phyloP scores from a whole-genome alignment of 2,888 invertebrate genomes.

The Hirudinaria manillensis region DNA sequence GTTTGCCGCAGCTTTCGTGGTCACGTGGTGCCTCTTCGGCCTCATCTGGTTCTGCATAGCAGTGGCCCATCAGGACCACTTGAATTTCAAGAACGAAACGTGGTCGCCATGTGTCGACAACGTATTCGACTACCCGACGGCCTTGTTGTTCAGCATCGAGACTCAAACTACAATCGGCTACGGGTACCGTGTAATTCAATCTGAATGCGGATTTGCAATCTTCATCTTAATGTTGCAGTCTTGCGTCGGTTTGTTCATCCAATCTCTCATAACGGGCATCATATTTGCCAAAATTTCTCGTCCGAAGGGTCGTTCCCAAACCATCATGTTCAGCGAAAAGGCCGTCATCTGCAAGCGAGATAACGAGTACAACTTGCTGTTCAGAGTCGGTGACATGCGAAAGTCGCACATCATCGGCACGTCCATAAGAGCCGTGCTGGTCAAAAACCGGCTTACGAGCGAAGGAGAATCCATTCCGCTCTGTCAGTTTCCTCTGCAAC shows the following conservation, averaged over 20 bases:
- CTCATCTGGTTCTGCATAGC: conserved; percentile 53
- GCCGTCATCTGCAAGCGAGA: conserved; percentile 71
- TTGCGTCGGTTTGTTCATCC: conserved; percentile 73
- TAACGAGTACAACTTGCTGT: conserved; percentile 51
- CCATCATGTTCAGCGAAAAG: conserved; percentile 81
- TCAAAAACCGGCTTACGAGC: conserved; percentile 56
- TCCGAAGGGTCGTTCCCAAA: conserved; percentile 88
- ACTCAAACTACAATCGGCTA: conserved; percentile 94
- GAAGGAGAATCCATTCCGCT: conserved; percentile 90
- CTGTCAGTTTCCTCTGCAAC: conserved; percentile 66
- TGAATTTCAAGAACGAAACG: conserved; percentile 47
- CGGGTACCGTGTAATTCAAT: conserved; percentile 75
- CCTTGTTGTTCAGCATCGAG: conserved; percentile 90
- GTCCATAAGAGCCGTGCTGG: conserved; percentile 37
- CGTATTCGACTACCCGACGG: conserved; percentile 78
- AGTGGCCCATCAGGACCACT: conserved; percentile 62
- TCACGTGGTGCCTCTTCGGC: conserved; percentile 81
- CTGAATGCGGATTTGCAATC: conserved; percentile 83
- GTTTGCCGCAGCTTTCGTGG: conserved; percentile 75
- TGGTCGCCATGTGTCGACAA: conserved; percentile 60
- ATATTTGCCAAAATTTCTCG: conserved; percentile 75
- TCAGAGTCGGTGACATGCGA: conserved; percentile 55
- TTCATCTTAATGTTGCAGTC: conserved; percentile 83
- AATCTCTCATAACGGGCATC: conserved; percentile 68
- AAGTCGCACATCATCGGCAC: conserved; percentile 38